Evolutionary conservation across 2,113 vertebrate species (phyloP).

Genomic region (Acanthochromis polyacanthus): DNA sequence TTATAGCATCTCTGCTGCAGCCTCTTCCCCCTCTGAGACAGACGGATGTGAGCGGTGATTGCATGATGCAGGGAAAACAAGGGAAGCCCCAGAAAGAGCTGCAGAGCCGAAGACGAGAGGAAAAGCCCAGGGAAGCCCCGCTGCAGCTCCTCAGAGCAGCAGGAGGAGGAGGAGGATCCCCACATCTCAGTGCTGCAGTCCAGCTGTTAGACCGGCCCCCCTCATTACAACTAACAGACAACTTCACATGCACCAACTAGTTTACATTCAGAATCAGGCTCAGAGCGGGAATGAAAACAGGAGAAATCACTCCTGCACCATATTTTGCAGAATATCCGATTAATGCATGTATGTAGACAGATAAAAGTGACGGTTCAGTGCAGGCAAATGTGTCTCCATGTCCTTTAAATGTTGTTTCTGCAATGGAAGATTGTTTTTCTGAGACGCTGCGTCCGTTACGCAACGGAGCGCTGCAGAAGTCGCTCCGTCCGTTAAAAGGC

Average conservation of each 20-base stretch:
- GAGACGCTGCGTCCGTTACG: not conserved
- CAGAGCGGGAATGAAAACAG: not conserved
- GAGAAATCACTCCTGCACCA: not conserved
- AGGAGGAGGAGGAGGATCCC: conserved; percentile 71
- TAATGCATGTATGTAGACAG: not conserved
- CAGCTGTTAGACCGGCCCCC: not conserved
- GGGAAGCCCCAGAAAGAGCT: conserved; percentile 63
- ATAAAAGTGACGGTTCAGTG: too few relatives aligned
- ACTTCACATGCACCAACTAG: conserved; percentile 19
- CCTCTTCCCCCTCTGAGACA: not conserved
- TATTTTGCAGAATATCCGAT: too few relatives aligned
- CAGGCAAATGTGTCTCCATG: too few relatives aligned
- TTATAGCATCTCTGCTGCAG: not conserved
- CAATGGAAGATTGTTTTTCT: too few relatives aligned
- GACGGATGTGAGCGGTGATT: not conserved
- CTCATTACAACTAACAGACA: conserved; percentile 30
- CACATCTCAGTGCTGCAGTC: conserved; percentile 26
- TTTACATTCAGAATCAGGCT: not conserved
- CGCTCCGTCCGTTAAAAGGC: too few relatives aligned
- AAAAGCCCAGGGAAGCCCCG: conserved; percentile 68
- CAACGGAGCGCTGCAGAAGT: not conserved
- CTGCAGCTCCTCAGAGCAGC: conserved; percentile 45
- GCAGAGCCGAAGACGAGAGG: conserved; percentile 38
- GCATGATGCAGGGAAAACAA: conserved; percentile 54
- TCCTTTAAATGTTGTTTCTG: too few relatives aligned